Percentiles rank a stretch among this genome's conserved stretches.
Conservation (phyloP, 2,797 vertebrate species). For the Linurgus olivaceus region DNA sequence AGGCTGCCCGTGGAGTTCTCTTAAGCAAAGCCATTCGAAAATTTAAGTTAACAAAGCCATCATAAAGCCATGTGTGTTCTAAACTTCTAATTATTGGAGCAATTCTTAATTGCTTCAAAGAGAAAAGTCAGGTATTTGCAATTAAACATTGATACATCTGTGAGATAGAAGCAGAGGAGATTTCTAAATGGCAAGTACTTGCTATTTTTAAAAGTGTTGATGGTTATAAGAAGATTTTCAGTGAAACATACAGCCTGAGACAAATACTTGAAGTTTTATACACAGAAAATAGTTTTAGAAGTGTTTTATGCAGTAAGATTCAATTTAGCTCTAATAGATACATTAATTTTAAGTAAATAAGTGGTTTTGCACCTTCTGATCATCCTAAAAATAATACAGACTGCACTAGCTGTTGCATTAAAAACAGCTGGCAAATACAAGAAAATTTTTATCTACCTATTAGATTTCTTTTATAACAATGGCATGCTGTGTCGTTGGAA, state of each 20-base stretch:
- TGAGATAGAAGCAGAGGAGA: not conserved
- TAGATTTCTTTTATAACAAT: not conserved
- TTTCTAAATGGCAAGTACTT: not conserved
- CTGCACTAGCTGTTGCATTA: not conserved
- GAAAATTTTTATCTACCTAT: not conserved
- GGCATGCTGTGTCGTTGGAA: not conserved
- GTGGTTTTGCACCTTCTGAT: not conserved
- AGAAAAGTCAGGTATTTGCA: not conserved
- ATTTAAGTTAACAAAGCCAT: not conserved
- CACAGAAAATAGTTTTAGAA: not conserved
- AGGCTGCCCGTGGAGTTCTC: not conserved
- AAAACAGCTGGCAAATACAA: conserved; percentile 3
- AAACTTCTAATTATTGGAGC: not conserved
- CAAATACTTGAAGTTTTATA: not conserved
- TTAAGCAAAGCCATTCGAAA: not conserved
- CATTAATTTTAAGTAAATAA: not conserved
- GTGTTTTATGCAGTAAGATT: not conserved
- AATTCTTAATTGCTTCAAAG: not conserved
- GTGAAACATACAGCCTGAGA: not conserved
- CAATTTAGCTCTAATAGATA: not conserved
- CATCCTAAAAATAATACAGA: not conserved
- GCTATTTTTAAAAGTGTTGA: not conserved
- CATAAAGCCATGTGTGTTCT: not conserved
- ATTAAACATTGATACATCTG: not conserved
- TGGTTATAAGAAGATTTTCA: not conserved